Percentiles rank a stretch among this genome's conserved stretches.
Evolutionary conservation across 2,888 invertebrate genomes (phyloP).

Genomic region (Chamaedrilus cognettii): DNA sequence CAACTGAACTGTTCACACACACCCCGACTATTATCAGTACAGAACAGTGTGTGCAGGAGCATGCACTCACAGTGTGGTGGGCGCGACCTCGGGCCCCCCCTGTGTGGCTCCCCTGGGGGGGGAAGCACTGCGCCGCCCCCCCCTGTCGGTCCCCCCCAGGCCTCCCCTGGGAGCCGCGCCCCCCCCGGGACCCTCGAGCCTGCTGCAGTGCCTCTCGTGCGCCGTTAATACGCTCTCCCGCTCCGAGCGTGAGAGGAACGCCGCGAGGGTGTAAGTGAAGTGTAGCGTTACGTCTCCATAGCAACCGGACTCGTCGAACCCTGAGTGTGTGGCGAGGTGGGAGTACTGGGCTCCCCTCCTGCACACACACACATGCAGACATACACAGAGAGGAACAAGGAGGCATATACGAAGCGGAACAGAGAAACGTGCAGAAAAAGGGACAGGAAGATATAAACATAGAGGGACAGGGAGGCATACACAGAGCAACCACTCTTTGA

Average conservation of each 20-base stretch:
- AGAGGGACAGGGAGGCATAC: not conserved
- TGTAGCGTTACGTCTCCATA: conserved; percentile 88
- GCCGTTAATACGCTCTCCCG: conserved; percentile 43
- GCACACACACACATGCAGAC: conserved; percentile 11
- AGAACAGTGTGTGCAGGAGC: no score
- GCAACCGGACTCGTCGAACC: conserved; percentile 88
- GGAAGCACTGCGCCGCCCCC: no score
- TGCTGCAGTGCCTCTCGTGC: conserved; percentile 12
- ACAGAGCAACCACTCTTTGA: not conserved
- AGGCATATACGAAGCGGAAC: no score
- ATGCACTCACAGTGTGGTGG: no score
- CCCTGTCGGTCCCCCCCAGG: no score
- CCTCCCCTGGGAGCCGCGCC: no score
- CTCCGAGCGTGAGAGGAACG: conserved; percentile 2
- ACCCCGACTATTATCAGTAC: no score
- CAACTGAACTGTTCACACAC: no score
- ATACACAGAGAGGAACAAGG: not conserved
- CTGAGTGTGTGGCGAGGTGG: conserved; percentile 66
- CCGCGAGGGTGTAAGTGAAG: conserved; percentile 65
- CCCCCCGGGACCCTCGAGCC: not conserved
- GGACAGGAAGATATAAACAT: not conserved
- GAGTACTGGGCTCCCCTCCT: conserved; percentile 36
- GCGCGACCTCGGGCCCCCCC: no score
- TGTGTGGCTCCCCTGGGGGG: no score
- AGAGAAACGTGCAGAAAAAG: no score